Evolutionary conservation across 2,113 vertebrate species (phyloP).

Genomic region (Sander lucioperca): DNA sequence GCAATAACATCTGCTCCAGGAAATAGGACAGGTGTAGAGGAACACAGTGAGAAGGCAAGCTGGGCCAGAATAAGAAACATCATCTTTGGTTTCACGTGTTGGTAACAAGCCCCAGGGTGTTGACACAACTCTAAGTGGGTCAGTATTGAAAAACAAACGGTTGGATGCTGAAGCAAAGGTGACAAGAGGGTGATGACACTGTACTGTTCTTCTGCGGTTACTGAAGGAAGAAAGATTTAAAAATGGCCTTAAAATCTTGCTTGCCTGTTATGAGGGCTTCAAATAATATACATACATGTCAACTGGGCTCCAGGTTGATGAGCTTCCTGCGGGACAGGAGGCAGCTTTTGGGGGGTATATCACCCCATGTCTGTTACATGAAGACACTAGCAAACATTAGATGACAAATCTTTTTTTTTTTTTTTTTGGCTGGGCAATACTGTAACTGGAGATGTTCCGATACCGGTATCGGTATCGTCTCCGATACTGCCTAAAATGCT

Average conservation of each 20-base stretch:
- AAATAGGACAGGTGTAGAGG: conserved; percentile 50
- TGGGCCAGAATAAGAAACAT: conserved; percentile 36
- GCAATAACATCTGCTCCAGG: conserved; percentile 46
- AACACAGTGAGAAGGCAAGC: conserved; percentile 29
- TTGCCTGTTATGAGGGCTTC: neutral
- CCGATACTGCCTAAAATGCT: no score
- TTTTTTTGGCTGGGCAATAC: neutral
- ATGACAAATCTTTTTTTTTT: neutral
- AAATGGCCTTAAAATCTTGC: neutral
- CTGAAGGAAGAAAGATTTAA: neutral
- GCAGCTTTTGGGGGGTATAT: neutral
- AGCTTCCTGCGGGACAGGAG: neutral
- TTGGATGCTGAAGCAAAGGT: conserved; percentile 29
- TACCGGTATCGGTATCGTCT: no score
- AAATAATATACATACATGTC: neutral
- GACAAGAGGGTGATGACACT: conserved; percentile 14
- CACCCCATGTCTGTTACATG: neutral
- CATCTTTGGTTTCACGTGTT: conserved; percentile 47
- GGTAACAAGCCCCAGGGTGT: conserved; percentile 28
- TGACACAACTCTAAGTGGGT: conserved; percentile 39
- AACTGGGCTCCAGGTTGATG: neutral
- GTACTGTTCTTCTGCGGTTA: neutral
- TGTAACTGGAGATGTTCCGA: no score
- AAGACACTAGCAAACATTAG: neutral
- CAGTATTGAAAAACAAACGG: conserved; percentile 60